These are phyloP conservation scores for Auanema sp. DNA, from an alignment of 2,888 invertebrate genomes.

Conservation along the genomic window DNA sequence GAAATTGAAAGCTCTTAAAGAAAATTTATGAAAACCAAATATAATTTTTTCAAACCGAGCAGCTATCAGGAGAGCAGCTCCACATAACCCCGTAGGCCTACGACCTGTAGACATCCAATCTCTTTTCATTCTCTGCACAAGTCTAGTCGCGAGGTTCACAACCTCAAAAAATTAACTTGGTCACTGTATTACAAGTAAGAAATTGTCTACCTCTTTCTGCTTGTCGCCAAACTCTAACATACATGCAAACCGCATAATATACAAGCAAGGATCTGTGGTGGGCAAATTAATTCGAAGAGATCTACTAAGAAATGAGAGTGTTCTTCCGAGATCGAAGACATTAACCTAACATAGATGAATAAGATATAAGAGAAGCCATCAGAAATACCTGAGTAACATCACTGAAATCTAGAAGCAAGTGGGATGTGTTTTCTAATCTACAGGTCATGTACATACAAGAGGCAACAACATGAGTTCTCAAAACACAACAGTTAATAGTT, in stretches of 20 bases:
- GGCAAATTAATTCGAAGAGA: constrained; percentile 77
- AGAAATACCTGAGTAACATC: constrained; percentile 74
- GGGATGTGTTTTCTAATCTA: constrained; percentile 88
- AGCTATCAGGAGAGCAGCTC: constrained; percentile 92
- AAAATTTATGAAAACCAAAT: neutral
- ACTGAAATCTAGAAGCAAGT: constrained; percentile 93
- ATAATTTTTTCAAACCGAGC: constrained; percentile 70
- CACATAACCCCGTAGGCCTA: constrained; percentile 93
- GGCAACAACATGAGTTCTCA: constrained; percentile 80
- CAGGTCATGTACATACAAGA: constrained; percentile 97
- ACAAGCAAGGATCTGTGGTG: constrained; percentile 85
- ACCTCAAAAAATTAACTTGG: constrained; percentile 68
- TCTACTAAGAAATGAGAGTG: constrained; percentile 84
- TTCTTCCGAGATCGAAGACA: constrained; percentile 90
- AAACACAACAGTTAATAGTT: neutral
- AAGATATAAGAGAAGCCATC: neutral
- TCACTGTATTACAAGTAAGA: neutral
- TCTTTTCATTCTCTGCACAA: constrained; percentile 95
- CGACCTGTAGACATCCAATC: constrained; percentile 96
- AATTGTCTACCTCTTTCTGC: constrained; percentile 75
- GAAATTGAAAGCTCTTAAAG: constrained; percentile 48
- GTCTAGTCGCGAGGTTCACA: constrained; percentile 86
- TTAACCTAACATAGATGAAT: constrained; percentile 75
- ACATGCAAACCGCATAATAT: constrained; percentile 90
- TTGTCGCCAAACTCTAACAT: constrained; percentile 84